Evolutionary conservation across 2,888 invertebrate genomes (phyloP).

Genomic region (Thymelicus lineola): DNA sequence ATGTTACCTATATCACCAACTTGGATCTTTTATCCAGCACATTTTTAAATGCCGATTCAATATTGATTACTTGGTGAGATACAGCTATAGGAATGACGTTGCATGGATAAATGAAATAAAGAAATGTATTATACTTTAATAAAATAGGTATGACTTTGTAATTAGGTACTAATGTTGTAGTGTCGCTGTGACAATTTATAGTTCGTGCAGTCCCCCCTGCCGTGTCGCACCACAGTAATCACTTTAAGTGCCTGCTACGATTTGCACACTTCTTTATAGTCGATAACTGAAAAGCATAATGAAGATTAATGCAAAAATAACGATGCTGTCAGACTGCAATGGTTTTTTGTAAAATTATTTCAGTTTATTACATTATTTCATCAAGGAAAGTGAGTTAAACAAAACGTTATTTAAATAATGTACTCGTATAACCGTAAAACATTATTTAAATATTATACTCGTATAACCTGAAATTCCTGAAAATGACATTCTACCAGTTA

Average conservation of each 20-base stretch:
- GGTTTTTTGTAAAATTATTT: not conserved
- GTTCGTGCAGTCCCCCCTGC: constrained; percentile 31
- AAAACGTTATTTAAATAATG: no score
- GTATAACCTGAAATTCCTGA: no score
- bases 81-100: no score
- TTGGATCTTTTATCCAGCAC: no score
- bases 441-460: no score
- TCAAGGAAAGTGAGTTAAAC: no score
- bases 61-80: no score
- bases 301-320: constrained; percentile 43
- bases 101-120: not conserved
- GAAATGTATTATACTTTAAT: not conserved
- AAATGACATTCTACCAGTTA: no score
- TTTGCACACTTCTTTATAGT: constrained; percentile 71
- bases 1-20: no score
- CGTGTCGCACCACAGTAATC: constrained; percentile 71
- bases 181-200: constrained; percentile 7
- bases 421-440: no score
- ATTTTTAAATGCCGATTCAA: no score
- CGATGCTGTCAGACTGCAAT: constrained; percentile 4
- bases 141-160: not conserved
- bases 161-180: not conserved
- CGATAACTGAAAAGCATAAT: constrained; percentile 70
- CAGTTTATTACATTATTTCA: no score
- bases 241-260: constrained; percentile 78